These are phyloP conservation scores for Artemia sinica DNA, from an alignment of 2,888 invertebrate genomes.

Conservation along the genomic window DNA sequence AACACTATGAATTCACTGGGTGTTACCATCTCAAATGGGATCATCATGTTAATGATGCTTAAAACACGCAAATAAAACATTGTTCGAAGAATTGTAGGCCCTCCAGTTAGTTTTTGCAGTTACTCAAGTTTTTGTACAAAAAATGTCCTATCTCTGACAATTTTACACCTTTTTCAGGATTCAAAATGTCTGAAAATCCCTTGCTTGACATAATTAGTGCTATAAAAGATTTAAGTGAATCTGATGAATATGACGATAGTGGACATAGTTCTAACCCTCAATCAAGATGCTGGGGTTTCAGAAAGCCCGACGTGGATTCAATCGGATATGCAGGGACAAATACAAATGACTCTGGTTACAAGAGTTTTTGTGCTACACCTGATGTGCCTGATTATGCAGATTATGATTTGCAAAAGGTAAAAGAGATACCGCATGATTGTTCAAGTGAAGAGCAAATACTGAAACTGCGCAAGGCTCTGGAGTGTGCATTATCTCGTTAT, in stretches of 20 bases:
- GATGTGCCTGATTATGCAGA: background rate
- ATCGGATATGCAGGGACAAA: slow-evolving; percentile 3
- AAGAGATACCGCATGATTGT: background rate
- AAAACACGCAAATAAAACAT: too few species aligned
- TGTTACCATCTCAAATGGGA: too few species aligned
- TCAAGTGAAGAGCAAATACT: background rate
- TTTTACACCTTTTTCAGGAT: too few species aligned
- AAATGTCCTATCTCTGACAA: too few species aligned
- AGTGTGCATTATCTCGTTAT: background rate
- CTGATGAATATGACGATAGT: background rate
- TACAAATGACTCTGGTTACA: slow-evolving; percentile 4
- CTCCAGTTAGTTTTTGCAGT: too few species aligned
- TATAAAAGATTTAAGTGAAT: slow-evolving; percentile 9
- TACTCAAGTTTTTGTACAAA: too few species aligned
- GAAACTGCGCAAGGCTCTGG: slow-evolving; percentile 5
- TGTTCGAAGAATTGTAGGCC: too few species aligned
- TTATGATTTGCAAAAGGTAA: background rate
- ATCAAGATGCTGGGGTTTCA: background rate
- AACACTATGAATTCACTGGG: too few species aligned
- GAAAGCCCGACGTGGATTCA: slow-evolving; percentile 5
- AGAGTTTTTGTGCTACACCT: background rate
- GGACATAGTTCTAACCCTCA: background rate
- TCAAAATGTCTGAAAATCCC: background rate
- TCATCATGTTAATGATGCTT: too few species aligned
- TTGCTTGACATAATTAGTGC: slow-evolving; percentile 4